phyloP scores from a whole-genome alignment of 2,797 vertebrate genomes.

The Melopsittacus undulatus region DNA sequence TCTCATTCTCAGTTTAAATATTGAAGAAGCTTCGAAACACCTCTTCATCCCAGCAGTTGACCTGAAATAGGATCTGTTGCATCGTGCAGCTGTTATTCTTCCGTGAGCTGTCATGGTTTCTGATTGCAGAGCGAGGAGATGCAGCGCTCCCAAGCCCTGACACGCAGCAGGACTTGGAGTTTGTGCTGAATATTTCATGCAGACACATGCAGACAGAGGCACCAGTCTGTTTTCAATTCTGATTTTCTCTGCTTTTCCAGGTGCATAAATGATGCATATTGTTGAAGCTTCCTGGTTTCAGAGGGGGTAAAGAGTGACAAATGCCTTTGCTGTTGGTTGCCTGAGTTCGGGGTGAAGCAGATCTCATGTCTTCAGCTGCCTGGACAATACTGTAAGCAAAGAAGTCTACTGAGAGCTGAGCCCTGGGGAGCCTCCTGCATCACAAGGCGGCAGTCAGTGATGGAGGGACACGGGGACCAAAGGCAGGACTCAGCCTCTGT shows the following conservation, averaged over 20 bases:
- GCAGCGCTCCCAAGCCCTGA: neutral
- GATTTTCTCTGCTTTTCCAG: constrained; percentile 9
- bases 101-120: neutral
- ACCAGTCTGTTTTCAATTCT: constrained; percentile 9
- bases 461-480: fast-evolving
- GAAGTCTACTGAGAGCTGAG: neutral
- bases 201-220: constrained; percentile 36
- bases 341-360: neutral
- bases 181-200: constrained; percentile 70
- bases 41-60: neutral
- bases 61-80: neutral
- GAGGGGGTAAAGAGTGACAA: neutral
- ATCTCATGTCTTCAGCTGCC: neutral
- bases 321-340: neutral
- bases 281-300: constrained; percentile 27
- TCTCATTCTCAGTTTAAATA: neutral
- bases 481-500: neutral
- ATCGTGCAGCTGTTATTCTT: neutral
- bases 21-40: neutral
- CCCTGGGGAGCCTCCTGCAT: neutral
- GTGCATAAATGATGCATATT: constrained; percentile 64
- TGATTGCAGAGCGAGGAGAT: neutral
- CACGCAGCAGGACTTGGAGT: constrained; percentile 12
- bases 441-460: fast-evolving
- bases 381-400: fast-evolving